Evolutionary conservation across 2,113 vertebrate genomes (phyloP).

Genomic region (Scartelaos histophorus): DNA sequence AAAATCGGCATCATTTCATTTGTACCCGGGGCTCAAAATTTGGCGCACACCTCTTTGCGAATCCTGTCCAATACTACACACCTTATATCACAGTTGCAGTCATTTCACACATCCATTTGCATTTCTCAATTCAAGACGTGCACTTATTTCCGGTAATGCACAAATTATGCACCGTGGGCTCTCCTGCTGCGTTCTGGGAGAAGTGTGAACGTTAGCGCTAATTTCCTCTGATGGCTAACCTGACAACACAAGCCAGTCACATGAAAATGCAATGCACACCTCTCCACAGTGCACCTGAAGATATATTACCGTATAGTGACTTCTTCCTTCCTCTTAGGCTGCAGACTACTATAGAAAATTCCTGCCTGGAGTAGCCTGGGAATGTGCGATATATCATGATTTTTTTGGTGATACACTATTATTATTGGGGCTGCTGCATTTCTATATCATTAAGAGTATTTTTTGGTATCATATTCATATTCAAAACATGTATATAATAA

Average conservation of each 20-base stretch:
- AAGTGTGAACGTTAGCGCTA: constrained; percentile 19
- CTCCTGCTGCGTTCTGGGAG: constrained; percentile 39
- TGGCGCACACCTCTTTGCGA: too few relatives aligned
- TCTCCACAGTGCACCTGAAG: not conserved
- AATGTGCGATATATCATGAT: too few relatives aligned
- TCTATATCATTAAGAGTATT: too few relatives aligned
- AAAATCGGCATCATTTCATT: too few relatives aligned
- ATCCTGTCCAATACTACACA: too few relatives aligned
- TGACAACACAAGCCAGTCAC: constrained; percentile 13
- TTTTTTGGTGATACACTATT: too few relatives aligned
- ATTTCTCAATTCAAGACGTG: not conserved
- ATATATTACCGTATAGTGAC: not conserved
- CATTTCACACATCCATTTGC: constrained; percentile 4
- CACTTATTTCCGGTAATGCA: constrained; percentile 4
- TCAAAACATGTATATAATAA: too few relatives aligned
- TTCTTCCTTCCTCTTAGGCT: not conserved
- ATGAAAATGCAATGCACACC: not conserved
- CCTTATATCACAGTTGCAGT: not conserved
- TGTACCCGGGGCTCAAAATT: too few relatives aligned
- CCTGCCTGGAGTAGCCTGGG: constrained; percentile 3
- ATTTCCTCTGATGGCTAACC: constrained; percentile 21
- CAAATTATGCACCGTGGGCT: constrained; percentile 35
- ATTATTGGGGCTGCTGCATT: too few relatives aligned
- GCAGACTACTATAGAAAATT: not conserved
- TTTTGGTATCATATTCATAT: too few relatives aligned